Percentiles rank a stretch among this genome's conserved stretches.
Evolutionary conservation across 2,797 vertebrate genomes (phyloP).

Genomic region (Allobates femoralis): DNA sequence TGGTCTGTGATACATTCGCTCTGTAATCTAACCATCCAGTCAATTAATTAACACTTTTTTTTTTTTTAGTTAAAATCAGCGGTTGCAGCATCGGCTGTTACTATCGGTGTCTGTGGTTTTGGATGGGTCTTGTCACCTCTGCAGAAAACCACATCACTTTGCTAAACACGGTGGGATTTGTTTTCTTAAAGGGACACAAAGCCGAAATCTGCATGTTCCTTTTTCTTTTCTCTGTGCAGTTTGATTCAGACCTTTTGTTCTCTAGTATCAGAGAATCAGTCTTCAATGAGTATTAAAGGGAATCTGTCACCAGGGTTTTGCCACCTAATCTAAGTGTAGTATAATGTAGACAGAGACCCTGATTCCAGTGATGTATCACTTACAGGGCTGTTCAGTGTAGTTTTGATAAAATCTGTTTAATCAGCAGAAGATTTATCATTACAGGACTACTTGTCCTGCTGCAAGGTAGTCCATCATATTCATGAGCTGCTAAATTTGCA

Average conservation of each 20-base stretch:
- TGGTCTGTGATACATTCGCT: background rate
- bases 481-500: too few species aligned
- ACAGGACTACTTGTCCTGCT: too few species aligned
- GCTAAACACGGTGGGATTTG: background rate
- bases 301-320: too few species aligned
- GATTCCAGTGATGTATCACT: too few species aligned
- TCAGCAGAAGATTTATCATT: too few species aligned
- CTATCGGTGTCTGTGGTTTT: constrained; percentile 34
- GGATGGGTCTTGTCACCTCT: constrained; percentile 18
- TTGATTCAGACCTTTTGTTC: background rate
- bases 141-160: constrained; percentile 25
- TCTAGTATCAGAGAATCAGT: too few species aligned
- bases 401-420: too few species aligned
- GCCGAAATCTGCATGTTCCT: background rate
- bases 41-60: background rate
- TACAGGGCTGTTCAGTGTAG: too few species aligned
- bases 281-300: too few species aligned
- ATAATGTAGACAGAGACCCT: too few species aligned
- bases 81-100: background rate
- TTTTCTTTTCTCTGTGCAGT: background rate
- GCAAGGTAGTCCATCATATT: too few species aligned
- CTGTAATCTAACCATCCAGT: constrained; percentile 25
- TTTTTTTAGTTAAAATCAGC: constrained; percentile 28
- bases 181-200: background rate
- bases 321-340: too few species aligned